Base-by-base conservation (phyloP, 1,140 invertebrate genomes). In the Drosophila pruinosa region DNA sequence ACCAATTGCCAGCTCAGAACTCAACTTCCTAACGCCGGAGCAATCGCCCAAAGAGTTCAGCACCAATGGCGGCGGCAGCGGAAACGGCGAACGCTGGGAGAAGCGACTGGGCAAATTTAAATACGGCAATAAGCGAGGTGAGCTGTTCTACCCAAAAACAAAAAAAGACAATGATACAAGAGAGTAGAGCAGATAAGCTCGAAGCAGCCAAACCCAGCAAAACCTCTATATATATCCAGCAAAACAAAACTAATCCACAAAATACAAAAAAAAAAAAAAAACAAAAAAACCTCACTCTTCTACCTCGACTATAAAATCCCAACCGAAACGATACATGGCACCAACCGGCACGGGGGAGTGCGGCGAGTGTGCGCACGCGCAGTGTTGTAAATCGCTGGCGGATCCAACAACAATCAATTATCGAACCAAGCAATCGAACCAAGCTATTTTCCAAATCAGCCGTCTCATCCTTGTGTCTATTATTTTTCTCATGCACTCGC, bases 61-160 rank as follows among this genome's bases (percentile, higher is more conserved):
- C 48, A 70, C 34, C 10, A 64, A 64, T n/a, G 64, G 54, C 21
- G 47, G 58, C 26, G 58, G 61, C 31, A 57, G 28, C 43, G 72
- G 34, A n/a, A n/a, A n/a, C n/a, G n/a, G n/a, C 17, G 67, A 73
- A 2, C 52, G 75, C 19, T 50, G 56, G 54, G 91, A 93, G 71
- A 92, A 91, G 59, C 91, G 92, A 77, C 89, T 92, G 67, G 90
- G 91, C 17, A 93, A 92, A 79, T 90, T 92, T 38, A 92, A 92
- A 67, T 91, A 92, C 72, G 91, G 92, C 57, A 90, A 92, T 80
- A 93, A 92, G 92, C 92, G 92, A 93, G 92, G 92, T 93, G 91
- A 80, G 64, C 71, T 74, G 78, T 79, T 72, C 47, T 61, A 76
- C 71, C 79, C 78, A 76, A 52, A 12, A 52, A 14, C 41, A 70